Conservation (phyloP, 2,888 invertebrate species). For the Nemurella pictetii region DNA sequence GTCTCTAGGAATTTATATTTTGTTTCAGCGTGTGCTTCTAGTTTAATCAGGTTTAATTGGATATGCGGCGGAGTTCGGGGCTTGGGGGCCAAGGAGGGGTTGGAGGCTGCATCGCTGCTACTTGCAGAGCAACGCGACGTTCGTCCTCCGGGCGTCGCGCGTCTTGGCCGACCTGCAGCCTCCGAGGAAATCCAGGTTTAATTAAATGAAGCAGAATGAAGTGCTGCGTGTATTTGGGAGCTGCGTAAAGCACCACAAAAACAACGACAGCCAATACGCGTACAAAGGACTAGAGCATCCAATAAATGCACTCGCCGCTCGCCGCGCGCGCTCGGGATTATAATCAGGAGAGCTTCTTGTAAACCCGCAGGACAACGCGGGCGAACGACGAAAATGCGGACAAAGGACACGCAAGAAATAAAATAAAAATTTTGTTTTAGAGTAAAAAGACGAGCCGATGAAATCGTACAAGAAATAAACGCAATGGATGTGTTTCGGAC, state of each 20-base stretch:
- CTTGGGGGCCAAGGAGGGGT: background rate
- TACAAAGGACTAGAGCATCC: background rate
- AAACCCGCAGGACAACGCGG: background rate
- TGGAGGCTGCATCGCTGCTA: background rate
- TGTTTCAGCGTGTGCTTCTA: background rate
- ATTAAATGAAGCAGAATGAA: background rate
- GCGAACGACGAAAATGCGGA: background rate
- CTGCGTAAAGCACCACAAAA: background rate
- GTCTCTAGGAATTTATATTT: background rate
- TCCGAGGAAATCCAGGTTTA: background rate
- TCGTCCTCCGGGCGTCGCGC: background rate
- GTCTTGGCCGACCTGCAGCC: background rate
- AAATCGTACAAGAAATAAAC: background rate
- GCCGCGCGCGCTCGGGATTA: background rate
- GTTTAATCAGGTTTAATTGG: background rate
- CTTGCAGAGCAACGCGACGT: background rate
- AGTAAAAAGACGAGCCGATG: background rate
- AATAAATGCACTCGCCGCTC: background rate
- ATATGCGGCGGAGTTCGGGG: background rate
- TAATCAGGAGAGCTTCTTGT: background rate
- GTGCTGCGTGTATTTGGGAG: background rate
- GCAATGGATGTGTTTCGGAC: background rate
- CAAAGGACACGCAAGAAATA: constrained; percentile 7
- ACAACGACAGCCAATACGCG: background rate
- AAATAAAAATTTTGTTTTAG: background rate